Base-by-base conservation (phyloP, 2,113 vertebrate species). In the Galeopterus variegatus region DNA sequence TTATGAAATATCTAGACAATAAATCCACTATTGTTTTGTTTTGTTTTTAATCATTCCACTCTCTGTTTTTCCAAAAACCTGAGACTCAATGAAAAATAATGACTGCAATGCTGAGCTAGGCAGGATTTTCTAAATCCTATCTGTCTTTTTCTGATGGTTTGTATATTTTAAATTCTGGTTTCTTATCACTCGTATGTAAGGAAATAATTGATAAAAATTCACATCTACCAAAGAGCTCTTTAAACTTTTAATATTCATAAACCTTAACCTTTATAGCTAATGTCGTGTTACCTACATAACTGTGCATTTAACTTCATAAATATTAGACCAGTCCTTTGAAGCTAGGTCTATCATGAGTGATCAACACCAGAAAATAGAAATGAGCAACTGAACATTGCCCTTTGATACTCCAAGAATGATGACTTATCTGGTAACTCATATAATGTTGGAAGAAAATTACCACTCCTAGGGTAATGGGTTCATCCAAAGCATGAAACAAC, bases 321-420 rank as follows among this genome's bases (percentile, higher is more conserved):
- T 87, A 93, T 94, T 92, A 95, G 76, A 90, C 52, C 10, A 80
- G 33, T 87, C 26, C 23, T 95, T 94, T 95, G 52, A 79, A 92
- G 5, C 62, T 54, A 82, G 86, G 54, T 82, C 56, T 95, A 50
- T 79, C 75, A 92, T 72, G 52, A 97, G 45, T 48, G 52, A 81
- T 90, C 52, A 95, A 96, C 80, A 94, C 23, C 36, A 94, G 81
- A 92, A 97, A 96, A 95, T 28, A 94, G 91, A 92, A 96, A 87
- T 45, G 54, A 94, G 70, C 93, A 95, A 80, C 64, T 95, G 75
- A 94, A 93, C 94, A 65, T 23, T 84, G 31, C 28, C 64, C 64
- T 96, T 94, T 95, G 64, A 76, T 91, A 84, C 50, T 95, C 36
- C 82, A 89, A 77, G 56, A 28, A 92, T 79, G 18, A 86, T 92